Base-by-base conservation (phyloP, 1,140 invertebrate genomes). In the Cardiocondyla obscurior region DNA sequence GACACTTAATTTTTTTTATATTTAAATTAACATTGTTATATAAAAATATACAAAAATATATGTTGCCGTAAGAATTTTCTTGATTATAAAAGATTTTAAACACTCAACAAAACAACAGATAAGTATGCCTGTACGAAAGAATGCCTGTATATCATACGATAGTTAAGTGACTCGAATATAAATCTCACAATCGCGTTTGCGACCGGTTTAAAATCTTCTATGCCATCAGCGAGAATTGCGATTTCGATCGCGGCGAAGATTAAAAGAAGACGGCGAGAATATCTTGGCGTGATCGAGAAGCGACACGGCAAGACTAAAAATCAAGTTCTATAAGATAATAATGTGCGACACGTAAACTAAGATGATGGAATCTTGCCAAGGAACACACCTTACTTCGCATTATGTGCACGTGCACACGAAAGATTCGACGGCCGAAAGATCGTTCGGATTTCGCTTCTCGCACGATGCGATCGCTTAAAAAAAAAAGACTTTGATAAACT, bases 311-410 rank as follows among this genome's bases (percentile, higher is more conserved):
- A 51, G 60, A 81, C 62, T 67, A 57, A 84, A 86, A 88, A 88
- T 84, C 72, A 44, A 76, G 39, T 57, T 57, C 62, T 73, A 86
- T 60, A 74, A 83, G 82, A 86, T 86, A 76, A 87, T 86, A 88
- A 84, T 57, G 81, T 46, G 53, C 51, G 51, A 16, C 70, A 70
- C 44, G 51, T 36, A 57, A 74, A 79, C 76, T n/a, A 76, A 84
- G 22, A 74, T 55, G 69, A 76, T 88, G 86, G 85, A 86, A 10
- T 60, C 25, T 22, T 70, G 86, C 85, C 86, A 88, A 86, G 58
- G n/a, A 77, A 81, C 62, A 70, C 58, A 74, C 22, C 55, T 85
- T 83, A 69, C 60, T 39, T 36, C 70, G 22, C 62, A 83, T 85
- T 77, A 73, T 74, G 46, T 39, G 64, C 25, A 44, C 22, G 22